Base-by-base conservation (phyloP, 2,888 invertebrate genomes). In the Rhagonycha fulva region DNA sequence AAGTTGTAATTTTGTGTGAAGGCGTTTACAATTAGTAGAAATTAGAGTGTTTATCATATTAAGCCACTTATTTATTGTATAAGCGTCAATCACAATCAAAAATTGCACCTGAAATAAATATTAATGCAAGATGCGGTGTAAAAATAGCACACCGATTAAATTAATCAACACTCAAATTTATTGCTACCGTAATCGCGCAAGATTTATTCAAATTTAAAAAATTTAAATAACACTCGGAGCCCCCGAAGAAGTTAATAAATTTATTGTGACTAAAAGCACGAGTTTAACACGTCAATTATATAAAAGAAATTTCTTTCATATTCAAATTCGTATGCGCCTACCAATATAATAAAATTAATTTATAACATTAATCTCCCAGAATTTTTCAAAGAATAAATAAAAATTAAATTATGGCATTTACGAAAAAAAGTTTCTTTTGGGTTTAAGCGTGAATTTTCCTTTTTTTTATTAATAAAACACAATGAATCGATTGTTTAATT, bases 21-120 rank as follows among this genome's bases (percentile, higher is more conserved):
- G 72, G 60, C 71, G 71, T 19, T 62, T 70, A 23, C 63, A 74
- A 74, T 69, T 74, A 62, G 47, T 30, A 62, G 19, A 26, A 68
- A 72, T 72, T 72, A 72, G 30, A 68, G 19, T 72, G 61, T 28
- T 47, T 72, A 67, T 67, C 66, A 32, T 66, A 72, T 68, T 68
- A 68, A 72, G 62, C 61, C 68, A 61, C 63, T 66, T 66, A 26
- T 72, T 68, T 68, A 62, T 72, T 62, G 61, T 30, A 14, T 26
- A 62, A 68, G 68, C 26, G 68, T 72, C 72, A 68, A 30, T 68
- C 68, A 68, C 9, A 30, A 26, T 26, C 68, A 72, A 72, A 62
- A 62, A 62, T 70, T 32, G 28, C 61, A 70, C 62, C 71, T 71
- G 63, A 11, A 28, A 10, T 14, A 71, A 28, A 47, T 47, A 47